Conservation (phyloP, 2,797 vertebrate genomes). For the Chelonia mydas region DNA sequence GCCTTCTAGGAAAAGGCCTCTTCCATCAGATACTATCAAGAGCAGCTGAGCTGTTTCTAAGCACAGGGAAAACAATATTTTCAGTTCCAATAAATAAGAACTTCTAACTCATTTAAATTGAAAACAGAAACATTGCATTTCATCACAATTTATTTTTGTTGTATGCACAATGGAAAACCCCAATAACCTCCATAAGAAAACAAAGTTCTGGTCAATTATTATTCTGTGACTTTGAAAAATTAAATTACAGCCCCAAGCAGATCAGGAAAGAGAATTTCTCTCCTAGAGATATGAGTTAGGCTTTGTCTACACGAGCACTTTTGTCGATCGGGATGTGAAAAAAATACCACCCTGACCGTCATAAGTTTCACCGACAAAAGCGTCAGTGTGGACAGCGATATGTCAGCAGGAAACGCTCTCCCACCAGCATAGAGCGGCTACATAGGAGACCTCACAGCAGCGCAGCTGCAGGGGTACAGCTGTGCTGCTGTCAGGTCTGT, state of each 20-base stretch:
- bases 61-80: conserved; percentile 12
- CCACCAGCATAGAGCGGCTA: no score
- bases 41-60: conserved; percentile 94
- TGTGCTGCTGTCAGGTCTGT: no score
- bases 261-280: neutral
- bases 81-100: neutral
- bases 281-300: neutral
- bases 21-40: conserved; percentile 94
- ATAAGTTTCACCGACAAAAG: no score
- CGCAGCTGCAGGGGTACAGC: no score
- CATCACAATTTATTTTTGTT: neutral
- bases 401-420: no score
- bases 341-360: no score
- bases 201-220: neutral
- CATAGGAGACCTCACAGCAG: no score
- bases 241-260: neutral
- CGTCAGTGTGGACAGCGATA: no score
- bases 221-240: neutral
- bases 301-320: neutral
- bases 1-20: conserved; percentile 96
- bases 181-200: neutral
- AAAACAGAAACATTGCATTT: neutral
- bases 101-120: neutral
- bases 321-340: no score
- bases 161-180: neutral